Evolutionary conservation across 2,888 invertebrate species (phyloP).

Genomic region (Ceratothoa steindachneri): DNA sequence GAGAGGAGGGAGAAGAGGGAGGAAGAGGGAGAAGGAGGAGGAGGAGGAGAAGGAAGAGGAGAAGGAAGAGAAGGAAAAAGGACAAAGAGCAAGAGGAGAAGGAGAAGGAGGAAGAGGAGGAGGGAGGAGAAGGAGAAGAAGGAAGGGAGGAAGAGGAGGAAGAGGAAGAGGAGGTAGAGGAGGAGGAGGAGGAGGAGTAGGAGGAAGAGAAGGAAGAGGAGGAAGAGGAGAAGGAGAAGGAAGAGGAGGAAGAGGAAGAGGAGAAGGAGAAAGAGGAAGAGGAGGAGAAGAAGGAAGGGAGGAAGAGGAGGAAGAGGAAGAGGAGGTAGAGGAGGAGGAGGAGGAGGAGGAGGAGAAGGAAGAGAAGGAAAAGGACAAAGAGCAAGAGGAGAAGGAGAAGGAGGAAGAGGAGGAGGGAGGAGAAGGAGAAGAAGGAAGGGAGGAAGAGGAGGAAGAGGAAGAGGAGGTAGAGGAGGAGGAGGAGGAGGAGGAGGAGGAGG

Average conservation of each 20-base stretch:
- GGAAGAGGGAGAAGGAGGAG: neutral
- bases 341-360: neutral
- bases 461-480: neutral
- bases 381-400: neutral
- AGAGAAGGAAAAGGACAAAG: neutral
- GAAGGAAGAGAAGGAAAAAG: neutral
- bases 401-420: no score
- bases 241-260: neutral
- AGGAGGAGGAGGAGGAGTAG: constrained; percentile 21
- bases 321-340: neutral
- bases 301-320: neutral
- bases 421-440: neutral
- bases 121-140: constrained; percentile 17
- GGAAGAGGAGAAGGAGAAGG: neutral
- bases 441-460: neutral
- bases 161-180: constrained; percentile 17
- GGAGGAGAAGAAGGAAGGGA: neutral
- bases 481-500: neutral
- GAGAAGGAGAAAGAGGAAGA: no score
- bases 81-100: neutral
- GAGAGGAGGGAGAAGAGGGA: neutral
- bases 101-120: neutral
- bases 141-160: constrained; percentile 15
- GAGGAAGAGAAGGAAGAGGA: neutral
- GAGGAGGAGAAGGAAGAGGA: neutral